These are phyloP conservation scores for Macrostomum cliftonense DNA, from an alignment of 2,888 invertebrate genomes.

Conservation along the genomic window DNA sequence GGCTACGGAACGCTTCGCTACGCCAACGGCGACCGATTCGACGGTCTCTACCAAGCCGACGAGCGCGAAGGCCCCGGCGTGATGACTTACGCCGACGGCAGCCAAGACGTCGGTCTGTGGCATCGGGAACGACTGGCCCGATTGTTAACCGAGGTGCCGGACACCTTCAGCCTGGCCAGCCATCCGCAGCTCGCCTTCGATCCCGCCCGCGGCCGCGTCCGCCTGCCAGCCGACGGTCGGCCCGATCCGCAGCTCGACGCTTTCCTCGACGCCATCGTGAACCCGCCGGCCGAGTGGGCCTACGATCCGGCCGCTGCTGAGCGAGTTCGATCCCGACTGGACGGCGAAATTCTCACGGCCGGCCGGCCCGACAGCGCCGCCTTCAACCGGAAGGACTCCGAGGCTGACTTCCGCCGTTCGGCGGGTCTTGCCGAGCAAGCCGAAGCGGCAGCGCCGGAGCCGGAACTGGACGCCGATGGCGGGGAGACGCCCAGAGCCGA, in stretches of 20 bases:
- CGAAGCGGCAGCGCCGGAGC: too few species aligned
- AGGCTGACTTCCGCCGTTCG: too few species aligned
- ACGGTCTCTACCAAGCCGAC: constrained; percentile 34
- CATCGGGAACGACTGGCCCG: constrained; percentile 27
- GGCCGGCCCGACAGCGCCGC: too few species aligned
- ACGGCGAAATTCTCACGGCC: background rate
- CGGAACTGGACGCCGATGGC: too few species aligned
- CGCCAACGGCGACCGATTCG: constrained; percentile 19
- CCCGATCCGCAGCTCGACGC: constrained; percentile 1
- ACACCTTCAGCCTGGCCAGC: constrained; percentile 25
- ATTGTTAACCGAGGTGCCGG: constrained; percentile 20
- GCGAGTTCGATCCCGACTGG: background rate
- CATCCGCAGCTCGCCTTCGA: constrained; percentile 26
- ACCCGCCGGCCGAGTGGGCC: constrained; percentile 15
- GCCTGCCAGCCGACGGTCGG: background rate
- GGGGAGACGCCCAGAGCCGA: too few species aligned
- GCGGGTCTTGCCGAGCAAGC: too few species aligned
- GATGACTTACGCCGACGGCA: constrained; percentile 24
- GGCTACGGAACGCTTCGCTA: constrained; percentile 30
- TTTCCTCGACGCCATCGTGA: constrained; percentile 12
- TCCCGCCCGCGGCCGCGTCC: constrained; percentile 5
- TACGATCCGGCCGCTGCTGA: constrained; percentile 11
- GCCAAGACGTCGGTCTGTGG: constrained; percentile 35
- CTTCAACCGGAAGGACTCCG: too few species aligned
- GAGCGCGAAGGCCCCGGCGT: constrained; percentile 34